Conservation (phyloP, 2,888 invertebrate species). For the Chorisops tibialis region DNA sequence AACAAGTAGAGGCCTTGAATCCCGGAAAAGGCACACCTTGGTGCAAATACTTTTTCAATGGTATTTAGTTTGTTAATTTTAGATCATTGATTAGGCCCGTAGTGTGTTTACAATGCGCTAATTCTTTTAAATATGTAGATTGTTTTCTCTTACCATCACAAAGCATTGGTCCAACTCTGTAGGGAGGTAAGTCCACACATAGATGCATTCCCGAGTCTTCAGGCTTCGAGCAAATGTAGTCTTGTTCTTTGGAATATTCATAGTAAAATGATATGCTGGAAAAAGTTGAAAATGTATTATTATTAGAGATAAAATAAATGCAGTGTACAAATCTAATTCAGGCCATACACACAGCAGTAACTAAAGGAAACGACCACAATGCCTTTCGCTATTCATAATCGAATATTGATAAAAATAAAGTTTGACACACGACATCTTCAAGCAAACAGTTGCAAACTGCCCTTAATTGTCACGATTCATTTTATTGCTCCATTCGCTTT, state of each 20-base stretch:
- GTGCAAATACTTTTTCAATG: too few relatives aligned
- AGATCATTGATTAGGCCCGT: too few relatives aligned
- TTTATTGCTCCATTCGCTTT: too few relatives aligned
- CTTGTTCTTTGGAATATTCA: conserved; percentile 83
- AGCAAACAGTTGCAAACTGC: too few relatives aligned
- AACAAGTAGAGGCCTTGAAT: too few relatives aligned
- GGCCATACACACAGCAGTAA: conserved; percentile 8
- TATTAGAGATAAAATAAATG: neutral
- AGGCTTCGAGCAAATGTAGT: conserved; percentile 94
- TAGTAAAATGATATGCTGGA: conserved; percentile 76
- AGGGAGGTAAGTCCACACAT: conserved; percentile 80
- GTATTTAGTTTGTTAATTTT: too few relatives aligned
- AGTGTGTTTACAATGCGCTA: too few relatives aligned
- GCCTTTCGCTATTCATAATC: neutral
- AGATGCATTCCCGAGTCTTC: conserved; percentile 94
- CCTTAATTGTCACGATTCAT: too few relatives aligned
- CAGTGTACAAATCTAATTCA: neutral
- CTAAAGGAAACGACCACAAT: conserved; percentile 6
- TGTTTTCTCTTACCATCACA: conserved; percentile 66
- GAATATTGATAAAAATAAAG: neutral
- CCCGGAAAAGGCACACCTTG: too few relatives aligned
- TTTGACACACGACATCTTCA: neutral
- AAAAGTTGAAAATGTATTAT: conserved; percentile 16
- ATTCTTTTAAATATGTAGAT: too few relatives aligned
- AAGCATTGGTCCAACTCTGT: conserved; percentile 65